phyloP scores from a whole-genome alignment of 2,113 vertebrate species.

The Pelecanus crispus region DNA sequence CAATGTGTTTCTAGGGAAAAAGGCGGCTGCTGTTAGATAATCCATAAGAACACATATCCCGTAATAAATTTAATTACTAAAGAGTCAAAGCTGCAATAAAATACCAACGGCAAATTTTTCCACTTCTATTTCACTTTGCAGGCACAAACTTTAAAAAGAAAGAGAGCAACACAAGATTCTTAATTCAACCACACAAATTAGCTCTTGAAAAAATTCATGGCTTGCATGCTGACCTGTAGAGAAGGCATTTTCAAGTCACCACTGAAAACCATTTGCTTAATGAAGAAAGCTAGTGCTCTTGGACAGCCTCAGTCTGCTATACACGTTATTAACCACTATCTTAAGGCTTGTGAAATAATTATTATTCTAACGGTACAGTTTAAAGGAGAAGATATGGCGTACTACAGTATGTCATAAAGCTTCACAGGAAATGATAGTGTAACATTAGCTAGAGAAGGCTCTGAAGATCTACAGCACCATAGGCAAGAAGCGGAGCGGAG shows the following conservation, averaged over 20 bases:
- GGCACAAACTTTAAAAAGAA: background rate
- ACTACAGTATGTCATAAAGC: background rate
- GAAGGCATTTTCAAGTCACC: background rate
- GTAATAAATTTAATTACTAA: background rate
- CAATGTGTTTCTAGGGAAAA: background rate
- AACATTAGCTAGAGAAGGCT: background rate
- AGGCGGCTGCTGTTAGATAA: background rate
- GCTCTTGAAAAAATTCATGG: background rate
- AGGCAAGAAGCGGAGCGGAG: background rate
- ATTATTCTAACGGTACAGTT: background rate
- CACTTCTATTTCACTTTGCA: background rate
- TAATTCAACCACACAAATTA: background rate
- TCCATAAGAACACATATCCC: background rate
- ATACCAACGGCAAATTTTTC: background rate
- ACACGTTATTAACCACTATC: background rate
- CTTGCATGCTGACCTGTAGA: background rate
- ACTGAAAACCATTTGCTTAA: background rate
- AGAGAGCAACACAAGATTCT: background rate
- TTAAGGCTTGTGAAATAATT: background rate
- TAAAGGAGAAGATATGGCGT: background rate
- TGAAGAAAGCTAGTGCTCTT: background rate
- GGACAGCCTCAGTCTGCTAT: background rate
- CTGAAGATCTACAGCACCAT: background rate
- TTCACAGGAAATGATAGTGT: background rate
- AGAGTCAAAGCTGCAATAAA: background rate